phyloP scores from a whole-genome alignment of 2,888 invertebrate species.

The Molorchus minor region DNA sequence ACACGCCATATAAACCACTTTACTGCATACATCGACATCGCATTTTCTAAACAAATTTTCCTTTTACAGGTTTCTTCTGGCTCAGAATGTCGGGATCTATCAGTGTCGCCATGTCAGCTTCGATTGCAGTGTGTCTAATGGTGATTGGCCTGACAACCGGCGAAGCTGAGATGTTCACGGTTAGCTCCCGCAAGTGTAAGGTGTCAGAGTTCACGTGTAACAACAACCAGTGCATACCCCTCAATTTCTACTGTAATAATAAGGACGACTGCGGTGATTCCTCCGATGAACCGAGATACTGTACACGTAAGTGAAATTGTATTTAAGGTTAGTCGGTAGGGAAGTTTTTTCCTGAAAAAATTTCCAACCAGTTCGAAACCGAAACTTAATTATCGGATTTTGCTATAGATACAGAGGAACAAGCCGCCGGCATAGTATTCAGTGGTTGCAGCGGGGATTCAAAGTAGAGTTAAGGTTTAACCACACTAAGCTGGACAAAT shows the following conservation, averaged over 20 bases:
- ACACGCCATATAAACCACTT: too few species aligned
- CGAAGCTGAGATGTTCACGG: constrained; percentile 19
- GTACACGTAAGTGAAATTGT: constrained; percentile 76
- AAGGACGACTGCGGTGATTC: constrained; percentile 83
- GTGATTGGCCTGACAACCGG: constrained; percentile 20
- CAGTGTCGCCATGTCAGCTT: constrained; percentile 29
- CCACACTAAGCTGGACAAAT: too few species aligned
- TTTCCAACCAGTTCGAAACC: too few species aligned
- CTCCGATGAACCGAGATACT: constrained; percentile 82
- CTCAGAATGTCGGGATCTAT: constrained; percentile 32
- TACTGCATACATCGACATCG: too few species aligned
- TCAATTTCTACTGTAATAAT: constrained; percentile 82
- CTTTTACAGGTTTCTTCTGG: constrained; percentile 11
- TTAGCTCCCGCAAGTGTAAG: constrained; percentile 64
- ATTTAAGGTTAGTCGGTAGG: too few species aligned
- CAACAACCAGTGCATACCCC: constrained; percentile 73
- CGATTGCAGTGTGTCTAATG: constrained; percentile 29
- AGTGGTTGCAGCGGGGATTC: too few species aligned
- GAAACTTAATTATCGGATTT: too few species aligned
- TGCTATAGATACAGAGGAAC: too few species aligned
- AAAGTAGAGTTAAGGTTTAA: too few species aligned
- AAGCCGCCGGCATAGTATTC: too few species aligned
- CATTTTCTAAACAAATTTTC: too few species aligned
- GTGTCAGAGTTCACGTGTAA: constrained; percentile 74
- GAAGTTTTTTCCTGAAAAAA: too few species aligned